Percentiles rank a stretch among this genome's conserved stretches.
phyloP scores from a whole-genome alignment of 2,113 vertebrate genomes.

The Geococcyx californianus region DNA sequence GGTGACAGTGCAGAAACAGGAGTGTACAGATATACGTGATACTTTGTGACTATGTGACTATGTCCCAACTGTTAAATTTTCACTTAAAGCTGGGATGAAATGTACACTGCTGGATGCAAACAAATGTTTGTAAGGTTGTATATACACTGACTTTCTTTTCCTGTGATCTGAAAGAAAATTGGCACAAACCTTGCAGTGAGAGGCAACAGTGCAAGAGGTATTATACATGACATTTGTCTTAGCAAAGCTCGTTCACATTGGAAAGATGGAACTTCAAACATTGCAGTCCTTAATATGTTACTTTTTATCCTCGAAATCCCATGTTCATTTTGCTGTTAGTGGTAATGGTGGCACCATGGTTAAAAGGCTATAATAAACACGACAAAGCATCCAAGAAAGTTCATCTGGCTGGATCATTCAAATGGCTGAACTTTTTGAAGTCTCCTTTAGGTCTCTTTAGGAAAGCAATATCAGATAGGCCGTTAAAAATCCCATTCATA shows the following conservation, averaged over 20 bases:
- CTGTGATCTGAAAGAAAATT: not conserved
- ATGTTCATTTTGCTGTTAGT: not conserved
- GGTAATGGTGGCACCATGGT: not conserved
- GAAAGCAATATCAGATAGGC: not conserved
- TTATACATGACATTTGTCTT: not conserved
- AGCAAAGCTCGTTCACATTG: not conserved
- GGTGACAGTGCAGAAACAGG: not conserved
- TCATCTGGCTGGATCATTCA: not conserved
- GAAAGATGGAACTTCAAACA: not conserved
- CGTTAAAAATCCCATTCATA: not conserved
- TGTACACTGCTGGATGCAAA: not conserved
- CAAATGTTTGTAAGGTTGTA: not conserved
- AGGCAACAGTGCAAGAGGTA: not conserved
- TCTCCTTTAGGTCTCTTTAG: not conserved
- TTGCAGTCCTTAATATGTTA: not conserved
- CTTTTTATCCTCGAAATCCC: not conserved
- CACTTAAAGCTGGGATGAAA: not conserved
- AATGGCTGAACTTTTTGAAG: not conserved
- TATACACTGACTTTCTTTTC: not conserved
- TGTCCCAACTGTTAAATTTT: slow-evolving; percentile 20
- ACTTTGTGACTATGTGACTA: slow-evolving; percentile 32
- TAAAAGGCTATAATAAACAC: not conserved
- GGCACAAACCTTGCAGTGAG: not conserved
- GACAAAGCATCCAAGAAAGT: not conserved
- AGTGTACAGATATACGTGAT: not conserved